A percentile compares a stretch with the other conserved stretches of the same genome.
These are phyloP conservation scores for Halichoerus grypus DNA, from an alignment of 2,113 vertebrate species.

Conservation along the genomic window DNA sequence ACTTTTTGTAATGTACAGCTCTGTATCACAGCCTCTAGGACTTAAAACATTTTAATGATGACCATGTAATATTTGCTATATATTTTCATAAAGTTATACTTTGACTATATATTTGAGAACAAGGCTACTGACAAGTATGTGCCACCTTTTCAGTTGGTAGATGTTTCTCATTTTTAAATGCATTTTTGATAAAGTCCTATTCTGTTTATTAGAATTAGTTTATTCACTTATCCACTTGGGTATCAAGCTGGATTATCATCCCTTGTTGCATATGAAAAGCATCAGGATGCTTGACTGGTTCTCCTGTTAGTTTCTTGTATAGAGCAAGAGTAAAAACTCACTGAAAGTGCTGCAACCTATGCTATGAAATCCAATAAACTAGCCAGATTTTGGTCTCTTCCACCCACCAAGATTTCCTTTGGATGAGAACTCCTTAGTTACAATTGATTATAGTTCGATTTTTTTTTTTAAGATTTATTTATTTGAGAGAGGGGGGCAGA, in stretches of 20 bases:
- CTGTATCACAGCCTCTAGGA: background rate
- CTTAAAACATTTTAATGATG: background rate
- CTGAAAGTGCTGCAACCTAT: background rate
- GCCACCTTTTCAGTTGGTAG: background rate
- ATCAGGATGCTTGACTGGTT: background rate
- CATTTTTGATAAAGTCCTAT: background rate
- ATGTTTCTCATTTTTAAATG: background rate
- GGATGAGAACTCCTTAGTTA: background rate
- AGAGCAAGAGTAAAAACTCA: background rate
- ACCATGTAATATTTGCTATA: background rate
- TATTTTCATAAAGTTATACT: background rate
- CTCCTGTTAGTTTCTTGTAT: background rate
- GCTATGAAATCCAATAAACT: background rate
- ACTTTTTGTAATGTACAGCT: background rate
- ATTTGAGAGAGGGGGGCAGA: background rate
- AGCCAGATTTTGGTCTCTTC: background rate
- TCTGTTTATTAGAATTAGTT: conserved; percentile 8
- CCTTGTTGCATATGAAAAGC: background rate
- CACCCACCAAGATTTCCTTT: background rate
- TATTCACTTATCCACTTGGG: background rate
- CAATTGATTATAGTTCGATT: background rate
- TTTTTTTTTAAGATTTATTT: background rate
- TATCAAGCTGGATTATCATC: background rate
- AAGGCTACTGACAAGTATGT: background rate
- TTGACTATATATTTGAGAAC: background rate